These are phyloP conservation scores for Pachypeltis micranthus DNA, from an alignment of 1,140 invertebrate genomes.

Conservation along the genomic window DNA sequence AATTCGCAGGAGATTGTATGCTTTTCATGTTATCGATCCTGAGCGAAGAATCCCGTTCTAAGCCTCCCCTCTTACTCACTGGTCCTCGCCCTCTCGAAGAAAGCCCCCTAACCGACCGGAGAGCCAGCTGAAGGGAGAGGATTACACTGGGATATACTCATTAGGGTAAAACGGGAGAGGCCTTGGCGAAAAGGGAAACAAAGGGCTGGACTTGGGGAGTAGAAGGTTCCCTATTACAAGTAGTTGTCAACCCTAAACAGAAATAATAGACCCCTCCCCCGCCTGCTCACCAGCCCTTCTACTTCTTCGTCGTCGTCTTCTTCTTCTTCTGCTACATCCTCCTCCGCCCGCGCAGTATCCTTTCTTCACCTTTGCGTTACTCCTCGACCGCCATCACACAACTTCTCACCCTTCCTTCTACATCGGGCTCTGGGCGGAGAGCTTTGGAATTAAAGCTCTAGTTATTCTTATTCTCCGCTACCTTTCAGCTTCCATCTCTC, in stretches of 20 bases:
- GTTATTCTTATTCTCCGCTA: no score
- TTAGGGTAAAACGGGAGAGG: conserved; percentile 13
- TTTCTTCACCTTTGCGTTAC: no score
- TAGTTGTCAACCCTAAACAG: conserved; percentile 16
- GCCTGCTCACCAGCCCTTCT: neutral
- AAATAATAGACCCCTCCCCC: conserved; percentile 16
- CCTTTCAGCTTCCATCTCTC: no score
- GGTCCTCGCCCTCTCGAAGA: neutral
- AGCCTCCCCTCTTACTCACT: no score
- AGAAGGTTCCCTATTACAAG: conserved; percentile 13
- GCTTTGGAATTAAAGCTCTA: no score
- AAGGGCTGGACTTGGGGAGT: conserved; percentile 13
- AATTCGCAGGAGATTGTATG: no score
- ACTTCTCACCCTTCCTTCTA: no score
- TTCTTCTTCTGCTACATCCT: neutral
- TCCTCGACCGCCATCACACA: conserved; percentile 11
- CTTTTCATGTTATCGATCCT: conserved; percentile 5
- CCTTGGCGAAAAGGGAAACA: conserved; percentile 6
- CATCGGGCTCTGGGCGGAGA: no score
- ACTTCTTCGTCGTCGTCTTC: neutral
- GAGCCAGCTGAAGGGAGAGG: neutral
- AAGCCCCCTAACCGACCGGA: neutral
- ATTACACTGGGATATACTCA: conserved; percentile 12
- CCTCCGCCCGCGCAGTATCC: neutral
- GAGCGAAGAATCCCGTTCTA: neutral